Conservation (phyloP, 2,888 invertebrate genomes). For the Lasioglossum villosulum region DNA sequence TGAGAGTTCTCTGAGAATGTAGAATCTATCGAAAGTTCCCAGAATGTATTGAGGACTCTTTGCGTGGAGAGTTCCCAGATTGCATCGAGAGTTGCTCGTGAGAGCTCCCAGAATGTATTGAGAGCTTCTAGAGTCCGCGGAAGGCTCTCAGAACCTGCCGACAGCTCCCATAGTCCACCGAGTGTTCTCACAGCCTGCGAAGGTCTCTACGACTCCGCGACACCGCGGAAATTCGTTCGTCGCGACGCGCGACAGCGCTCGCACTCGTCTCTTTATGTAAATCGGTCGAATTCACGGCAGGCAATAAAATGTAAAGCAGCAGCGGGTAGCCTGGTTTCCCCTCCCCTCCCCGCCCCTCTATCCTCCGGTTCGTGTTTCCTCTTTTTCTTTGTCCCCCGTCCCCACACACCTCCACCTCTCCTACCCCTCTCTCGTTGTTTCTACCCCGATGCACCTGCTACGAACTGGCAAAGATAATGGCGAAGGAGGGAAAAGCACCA, state of each 20-base stretch:
- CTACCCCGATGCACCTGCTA: constrained; percentile 62
- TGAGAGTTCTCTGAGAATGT: background rate
- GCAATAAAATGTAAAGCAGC: constrained; percentile 82
- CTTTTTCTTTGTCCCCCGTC: constrained; percentile 33
- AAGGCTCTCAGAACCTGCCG: background rate
- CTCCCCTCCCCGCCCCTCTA: constrained; percentile 2
- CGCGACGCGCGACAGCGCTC: background rate
- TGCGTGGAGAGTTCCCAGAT: background rate
- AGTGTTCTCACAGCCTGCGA: background rate
- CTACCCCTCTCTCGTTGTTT: constrained; percentile 43
- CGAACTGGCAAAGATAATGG: constrained; percentile 70
- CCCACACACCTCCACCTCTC: background rate
- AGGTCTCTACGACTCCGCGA: background rate
- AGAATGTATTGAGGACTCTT: background rate
- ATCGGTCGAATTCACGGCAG: constrained; percentile 75
- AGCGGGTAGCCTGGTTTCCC: constrained; percentile 25
- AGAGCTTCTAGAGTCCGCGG: background rate
- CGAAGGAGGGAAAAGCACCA: constrained; percentile 32
- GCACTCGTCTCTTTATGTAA: constrained; percentile 76
- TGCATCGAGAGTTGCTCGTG: background rate
- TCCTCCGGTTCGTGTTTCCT: constrained; percentile 29
- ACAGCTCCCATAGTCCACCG: background rate
- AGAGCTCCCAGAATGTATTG: background rate
- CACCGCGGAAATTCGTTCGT: constrained; percentile 8
- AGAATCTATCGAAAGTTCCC: background rate